These are phyloP conservation scores for Linnaemya vulpina DNA, from an alignment of 2,888 invertebrate genomes.

Conservation along the genomic window DNA sequence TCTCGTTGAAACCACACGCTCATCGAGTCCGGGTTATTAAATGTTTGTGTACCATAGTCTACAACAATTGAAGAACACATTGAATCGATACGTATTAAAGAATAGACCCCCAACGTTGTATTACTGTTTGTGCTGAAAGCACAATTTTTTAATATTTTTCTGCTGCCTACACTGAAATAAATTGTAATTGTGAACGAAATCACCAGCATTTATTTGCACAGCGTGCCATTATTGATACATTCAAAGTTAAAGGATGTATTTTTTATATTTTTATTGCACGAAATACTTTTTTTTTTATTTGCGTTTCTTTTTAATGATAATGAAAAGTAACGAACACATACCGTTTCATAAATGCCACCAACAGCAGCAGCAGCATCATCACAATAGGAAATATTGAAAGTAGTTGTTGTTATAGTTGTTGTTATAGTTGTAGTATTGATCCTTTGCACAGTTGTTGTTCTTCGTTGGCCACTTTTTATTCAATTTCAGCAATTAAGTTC, in stretches of 20 bases:
- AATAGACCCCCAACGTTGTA: no score
- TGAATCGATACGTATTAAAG: no score
- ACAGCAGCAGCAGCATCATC: neutral
- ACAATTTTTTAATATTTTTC: no score
- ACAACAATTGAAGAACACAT: no score
- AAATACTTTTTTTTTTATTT: neutral
- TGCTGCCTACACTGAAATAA: constrained; percentile 48
- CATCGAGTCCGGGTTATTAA: no score
- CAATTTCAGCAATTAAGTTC: constrained; percentile 44
- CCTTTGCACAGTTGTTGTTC: constrained; percentile 49
- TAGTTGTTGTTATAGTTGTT: constrained; percentile 34
- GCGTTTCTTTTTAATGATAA: neutral
- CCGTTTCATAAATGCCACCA: neutral
- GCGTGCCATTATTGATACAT: constrained; percentile 60
- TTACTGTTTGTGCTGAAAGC: no score
- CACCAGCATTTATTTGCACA: constrained; percentile 63
- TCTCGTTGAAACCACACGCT: no score
- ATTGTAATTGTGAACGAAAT: constrained; percentile 49
- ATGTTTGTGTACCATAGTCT: no score
- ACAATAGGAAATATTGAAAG: constrained; percentile 4
- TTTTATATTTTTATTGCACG: constrained; percentile 1
- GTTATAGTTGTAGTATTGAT: constrained; percentile 45
- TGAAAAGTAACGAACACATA: constrained; percentile 2
- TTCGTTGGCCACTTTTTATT: neutral
- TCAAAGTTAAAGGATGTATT: constrained; percentile 19